These are phyloP conservation scores for Dipodomys spectabilis DNA, from an alignment of 2,113 vertebrate species.

Conservation along the genomic window DNA sequence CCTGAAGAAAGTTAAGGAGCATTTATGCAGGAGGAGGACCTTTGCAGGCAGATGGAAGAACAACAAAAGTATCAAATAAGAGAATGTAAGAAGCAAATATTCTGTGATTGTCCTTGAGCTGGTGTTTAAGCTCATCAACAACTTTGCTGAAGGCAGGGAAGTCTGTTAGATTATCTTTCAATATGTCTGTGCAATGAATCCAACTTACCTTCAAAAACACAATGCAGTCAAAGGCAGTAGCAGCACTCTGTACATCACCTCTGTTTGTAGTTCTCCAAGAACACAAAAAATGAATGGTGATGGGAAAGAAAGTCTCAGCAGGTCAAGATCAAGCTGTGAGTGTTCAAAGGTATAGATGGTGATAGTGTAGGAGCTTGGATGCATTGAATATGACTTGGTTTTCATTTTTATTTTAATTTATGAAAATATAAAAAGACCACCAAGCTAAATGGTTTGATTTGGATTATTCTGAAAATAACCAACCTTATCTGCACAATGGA, in stretches of 20 bases:
- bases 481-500: not conserved
- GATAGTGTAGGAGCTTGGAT: not conserved
- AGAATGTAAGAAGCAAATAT: slow-evolving; percentile 64
- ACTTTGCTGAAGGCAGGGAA: slow-evolving; percentile 72
- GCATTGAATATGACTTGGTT: not conserved
- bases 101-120: slow-evolving; percentile 64
- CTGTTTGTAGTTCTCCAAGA: not conserved
- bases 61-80: too few relatives aligned
- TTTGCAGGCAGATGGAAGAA: too few relatives aligned
- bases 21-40: too few relatives aligned
- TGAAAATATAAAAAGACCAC: not conserved
- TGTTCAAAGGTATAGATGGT: too few relatives aligned
- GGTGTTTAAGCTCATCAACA: slow-evolving; percentile 70
- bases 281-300: not conserved
- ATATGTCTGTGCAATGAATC: slow-evolving; percentile 75
- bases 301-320: too few relatives aligned
- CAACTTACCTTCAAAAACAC: slow-evolving; percentile 74
- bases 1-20: too few relatives aligned
- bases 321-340: not conserved
- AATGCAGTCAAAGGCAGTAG: slow-evolving; percentile 75
- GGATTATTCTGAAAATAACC: not conserved
- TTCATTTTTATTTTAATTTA: not conserved
- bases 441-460: not conserved
- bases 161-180: slow-evolving; percentile 69
- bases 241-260: not conserved